Conservation (phyloP, 2,888 invertebrate species). For the Hermaeophaga mercurialis region DNA sequence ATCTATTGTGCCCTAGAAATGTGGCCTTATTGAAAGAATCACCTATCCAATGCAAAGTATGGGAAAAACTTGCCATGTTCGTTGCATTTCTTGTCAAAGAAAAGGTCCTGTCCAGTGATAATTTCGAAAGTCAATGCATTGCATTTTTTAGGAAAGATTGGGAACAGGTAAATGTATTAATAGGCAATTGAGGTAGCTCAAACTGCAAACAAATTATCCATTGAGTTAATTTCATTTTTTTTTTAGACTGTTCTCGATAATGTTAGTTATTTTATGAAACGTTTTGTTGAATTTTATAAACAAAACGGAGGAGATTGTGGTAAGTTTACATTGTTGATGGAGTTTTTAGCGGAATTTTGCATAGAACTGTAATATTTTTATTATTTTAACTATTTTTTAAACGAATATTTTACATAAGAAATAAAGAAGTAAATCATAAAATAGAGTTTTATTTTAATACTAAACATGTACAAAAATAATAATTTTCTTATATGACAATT, state of each 20-base stretch:
- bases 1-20: constrained; percentile 48
- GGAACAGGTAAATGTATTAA: constrained; percentile 50
- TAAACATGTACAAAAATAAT: constrained; percentile 4
- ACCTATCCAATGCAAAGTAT: constrained; percentile 33
- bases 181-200: background rate
- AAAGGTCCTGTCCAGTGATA: constrained; percentile 64
- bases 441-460: constrained; percentile 5
- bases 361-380: constrained; percentile 36
- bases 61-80: constrained; percentile 45
- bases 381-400: constrained; percentile 9
- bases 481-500: too few species aligned
- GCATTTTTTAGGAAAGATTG: constrained; percentile 72
- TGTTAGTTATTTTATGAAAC: constrained; percentile 44
- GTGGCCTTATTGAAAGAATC: constrained; percentile 45
- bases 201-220: background rate
- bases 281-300: constrained; percentile 40
- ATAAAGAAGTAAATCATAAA: background rate
- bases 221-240: constrained; percentile 32
- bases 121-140: constrained; percentile 69
- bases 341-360: constrained; percentile 50
- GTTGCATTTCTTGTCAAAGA: constrained; percentile 58
- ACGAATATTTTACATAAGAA: constrained; percentile 2
- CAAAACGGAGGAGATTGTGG: constrained; percentile 32
- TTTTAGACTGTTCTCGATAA: constrained; percentile 42
- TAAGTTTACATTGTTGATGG: constrained; percentile 46